phyloP scores from a whole-genome alignment of 2,113 vertebrate genomes.

The Sapajus apella region DNA sequence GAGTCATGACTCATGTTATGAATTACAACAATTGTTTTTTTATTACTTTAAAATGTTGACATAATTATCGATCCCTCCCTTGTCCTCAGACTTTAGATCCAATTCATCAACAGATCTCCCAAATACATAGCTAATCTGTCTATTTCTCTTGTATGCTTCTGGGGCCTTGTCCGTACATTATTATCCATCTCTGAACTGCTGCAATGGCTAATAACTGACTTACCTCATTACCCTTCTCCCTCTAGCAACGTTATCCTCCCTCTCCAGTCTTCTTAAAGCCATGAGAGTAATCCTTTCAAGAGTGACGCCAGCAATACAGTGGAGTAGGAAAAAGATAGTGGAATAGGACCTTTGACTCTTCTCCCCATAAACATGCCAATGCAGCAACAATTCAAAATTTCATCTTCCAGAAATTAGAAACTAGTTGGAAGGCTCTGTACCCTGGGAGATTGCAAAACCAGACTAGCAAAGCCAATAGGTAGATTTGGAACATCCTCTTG shows the following conservation, averaged over 20 bases:
- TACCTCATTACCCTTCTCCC: not conserved
- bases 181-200: not conserved
- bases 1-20: not conserved
- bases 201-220: not conserved
- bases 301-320: not conserved
- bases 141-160: not conserved
- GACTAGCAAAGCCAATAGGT: not conserved
- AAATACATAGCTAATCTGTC: not conserved
- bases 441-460: not conserved
- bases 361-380: not conserved
- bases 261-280: not conserved
- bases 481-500: not conserved
- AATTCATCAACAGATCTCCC: not conserved
- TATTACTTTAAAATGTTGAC: not conserved
- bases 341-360: not conserved
- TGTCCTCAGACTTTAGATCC: not conserved
- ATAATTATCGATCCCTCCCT: not conserved
- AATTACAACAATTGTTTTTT: not conserved
- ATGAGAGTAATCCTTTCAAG: not conserved
- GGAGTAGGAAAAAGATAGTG: not conserved
- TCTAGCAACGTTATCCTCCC: not conserved
- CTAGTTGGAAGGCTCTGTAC: not conserved
- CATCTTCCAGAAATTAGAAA: not conserved
- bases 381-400: not conserved
- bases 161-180: not conserved